Evolutionary conservation across 2,888 invertebrate species (phyloP).

Genomic region (Eristalinus sepulchralis): DNA sequence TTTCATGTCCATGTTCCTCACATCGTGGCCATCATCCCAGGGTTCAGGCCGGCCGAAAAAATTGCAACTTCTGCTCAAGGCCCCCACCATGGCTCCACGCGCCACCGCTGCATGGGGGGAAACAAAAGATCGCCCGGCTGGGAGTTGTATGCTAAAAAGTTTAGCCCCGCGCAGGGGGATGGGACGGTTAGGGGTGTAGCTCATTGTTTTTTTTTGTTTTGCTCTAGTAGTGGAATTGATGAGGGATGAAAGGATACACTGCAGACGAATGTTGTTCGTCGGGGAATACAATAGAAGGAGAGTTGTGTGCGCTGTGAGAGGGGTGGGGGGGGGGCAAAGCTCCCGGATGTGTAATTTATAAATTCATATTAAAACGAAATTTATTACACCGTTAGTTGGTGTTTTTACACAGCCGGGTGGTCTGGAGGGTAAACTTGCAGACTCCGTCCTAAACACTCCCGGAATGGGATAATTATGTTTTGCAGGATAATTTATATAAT

Average conservation of each 20-base stretch:
- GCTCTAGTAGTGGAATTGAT: constrained; percentile 1
- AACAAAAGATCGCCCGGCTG: constrained; percentile 44
- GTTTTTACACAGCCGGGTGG: no score
- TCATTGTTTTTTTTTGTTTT: neutral
- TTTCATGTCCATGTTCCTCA: neutral
- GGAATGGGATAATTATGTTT: constrained; percentile 11
- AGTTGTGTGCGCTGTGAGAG: neutral
- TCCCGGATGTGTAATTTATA: constrained; percentile 67
- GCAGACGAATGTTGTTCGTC: constrained; percentile 38
- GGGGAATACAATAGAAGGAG: constrained; percentile 18
- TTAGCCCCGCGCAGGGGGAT: neutral
- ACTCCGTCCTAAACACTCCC: neutral
- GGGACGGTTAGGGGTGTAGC: neutral
- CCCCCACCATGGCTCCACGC: constrained; percentile 25
- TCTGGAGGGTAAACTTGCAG: no score
- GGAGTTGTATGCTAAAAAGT: constrained; percentile 41
- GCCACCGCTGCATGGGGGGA: constrained; percentile 16
- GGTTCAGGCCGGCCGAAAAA: neutral
- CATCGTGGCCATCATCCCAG: neutral
- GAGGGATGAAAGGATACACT: constrained; percentile 38
- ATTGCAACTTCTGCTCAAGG: neutral
- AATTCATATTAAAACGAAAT: constrained; percentile 68
- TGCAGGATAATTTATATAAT: constrained; percentile 38
- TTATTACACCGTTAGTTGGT: constrained; percentile 35
- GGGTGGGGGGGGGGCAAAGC: neutral